Evolutionary conservation across 2,888 invertebrate genomes (phyloP), one percentile per base, ranked within the genome.

Genomic region (Athrips mouffetella): DNA sequence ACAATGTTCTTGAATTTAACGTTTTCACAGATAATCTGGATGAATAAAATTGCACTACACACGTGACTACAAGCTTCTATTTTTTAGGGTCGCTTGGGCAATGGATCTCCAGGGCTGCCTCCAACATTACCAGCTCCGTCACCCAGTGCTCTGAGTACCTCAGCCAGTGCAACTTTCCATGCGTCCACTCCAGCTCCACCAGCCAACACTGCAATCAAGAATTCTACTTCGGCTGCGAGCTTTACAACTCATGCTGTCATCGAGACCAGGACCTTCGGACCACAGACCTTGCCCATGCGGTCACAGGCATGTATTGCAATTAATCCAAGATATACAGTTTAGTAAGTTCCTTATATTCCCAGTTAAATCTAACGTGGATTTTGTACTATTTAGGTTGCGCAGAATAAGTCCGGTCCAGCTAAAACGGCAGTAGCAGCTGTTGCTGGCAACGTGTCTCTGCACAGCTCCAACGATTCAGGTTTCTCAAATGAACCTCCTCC

Each of bases 381-480:
- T 16, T 49, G 29, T 47, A 30, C 31, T 48, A 47, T 51, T 11
- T 63, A 88, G 88, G 73, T 83, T 57, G 62, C 78, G 48, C 86
- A 84, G 57, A 87, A 81, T 57, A 86, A 88, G 71, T 75, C 83
- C 39, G 87, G 79, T 16, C 88, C 88, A 54, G 80, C 84, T 31
- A 88, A 88, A 64, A 88, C 86, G 47, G 85, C 75, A 2, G 87
- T 86, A 3, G 70, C 83, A 37, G 87, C 85, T 23, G 87, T 86
- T 2, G 86, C 86, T 45, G 93, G 93, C 51, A 93, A 93, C 71
- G 91, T 92, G 1, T 96, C 95, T 31, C 90, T 96, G 60, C 96
- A 96, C 78, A 96, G 96, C 80, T 96, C 96, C 74, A 96, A 96
- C 79, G 96, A 96, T 80, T 96, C 96, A 62, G 96, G 96, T 11